Evolutionary conservation across 2,888 invertebrate genomes (phyloP).

Genomic region (Sinopyrophorus schimmeli): DNA sequence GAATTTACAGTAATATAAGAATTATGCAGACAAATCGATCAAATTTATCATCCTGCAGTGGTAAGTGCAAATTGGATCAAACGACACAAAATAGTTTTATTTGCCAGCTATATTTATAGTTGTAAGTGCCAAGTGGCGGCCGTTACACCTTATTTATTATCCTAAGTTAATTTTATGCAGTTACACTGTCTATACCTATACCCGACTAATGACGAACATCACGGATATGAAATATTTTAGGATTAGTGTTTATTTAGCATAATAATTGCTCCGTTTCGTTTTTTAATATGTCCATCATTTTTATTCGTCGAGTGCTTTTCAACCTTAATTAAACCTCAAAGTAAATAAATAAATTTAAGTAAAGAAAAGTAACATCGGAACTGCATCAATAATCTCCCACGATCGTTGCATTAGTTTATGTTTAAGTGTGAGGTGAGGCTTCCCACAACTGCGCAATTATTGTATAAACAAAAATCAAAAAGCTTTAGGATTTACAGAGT

Average conservation of each 20-base stretch:
- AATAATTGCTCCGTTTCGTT: too few relatives aligned
- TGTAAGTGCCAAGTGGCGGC: conserved; percentile 20
- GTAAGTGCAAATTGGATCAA: conserved; percentile 15
- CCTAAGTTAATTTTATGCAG: conserved; percentile 15
- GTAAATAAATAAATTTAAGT: too few relatives aligned
- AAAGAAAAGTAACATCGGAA: too few relatives aligned
- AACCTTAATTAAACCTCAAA: too few relatives aligned
- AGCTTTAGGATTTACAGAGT: conserved; percentile 10
- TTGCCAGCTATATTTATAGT: conserved; percentile 19
- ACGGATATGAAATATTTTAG: too few relatives aligned
- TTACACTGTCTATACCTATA: conserved; percentile 1
- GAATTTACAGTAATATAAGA: not conserved
- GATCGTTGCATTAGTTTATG: conserved; percentile 15
- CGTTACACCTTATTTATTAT: conserved; percentile 19
- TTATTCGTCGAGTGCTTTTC: too few relatives aligned
- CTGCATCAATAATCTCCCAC: conserved; percentile 12
- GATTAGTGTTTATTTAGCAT: too few relatives aligned
- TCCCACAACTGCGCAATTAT: conserved; percentile 12
- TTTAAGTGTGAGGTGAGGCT: conserved; percentile 4
- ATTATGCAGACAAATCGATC: conserved; percentile 6
- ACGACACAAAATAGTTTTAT: conserved; percentile 19
- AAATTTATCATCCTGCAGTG: conserved; percentile 6
- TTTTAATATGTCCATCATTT: too few relatives aligned
- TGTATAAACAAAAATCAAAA: conserved; percentile 11
- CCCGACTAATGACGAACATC: not conserved